Evolutionary conservation across 1,140 invertebrate genomes (phyloP), one percentile per base, ranked within the genome.

Genomic region (Lycorma delicatula): DNA sequence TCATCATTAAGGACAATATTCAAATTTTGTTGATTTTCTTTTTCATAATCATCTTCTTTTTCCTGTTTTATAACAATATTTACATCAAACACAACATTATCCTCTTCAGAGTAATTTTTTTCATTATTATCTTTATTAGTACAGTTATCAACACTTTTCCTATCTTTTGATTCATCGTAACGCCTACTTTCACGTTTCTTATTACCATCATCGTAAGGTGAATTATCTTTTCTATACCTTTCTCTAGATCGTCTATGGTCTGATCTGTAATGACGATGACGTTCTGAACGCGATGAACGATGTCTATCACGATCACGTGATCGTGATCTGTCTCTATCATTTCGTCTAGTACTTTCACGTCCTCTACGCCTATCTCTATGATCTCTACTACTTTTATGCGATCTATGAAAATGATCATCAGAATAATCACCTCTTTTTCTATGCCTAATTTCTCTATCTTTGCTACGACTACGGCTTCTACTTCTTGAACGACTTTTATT

Each of bases 401-500:
- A 25, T 23, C 27, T 25, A 20, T 20, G 27, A 20, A n/a, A 20
- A 20, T 25, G 11, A 22, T 11, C 11, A n/a, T 51, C 49, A 22
- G 18, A 26, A 26, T 22, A 13, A 44, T 23, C 44, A 25, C 44
- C 52, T 26, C 12, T 22, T 54, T 38, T 54, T 34, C 52, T 54
- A 20, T 23, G 52, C 26, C 29, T 25, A 23, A 20, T 48, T 16
- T 57, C 56, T 51, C 34, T 50, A 13, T 51, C 56, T 38, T 47
- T 49, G 26, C 56, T 57, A 20, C 41, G 22, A n/a, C 54, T 47
- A 22, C 12, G n/a, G 13, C 47, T 49, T 28, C 56, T 31, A 6
- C 50, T 47, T 51, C 48, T 57, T 16, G 56, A 57, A 16, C 56
- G 49, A 36, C 50, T 47, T 36, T 47, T 48, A 28, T 25, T 36